phyloP scores from a whole-genome alignment of 2,888 invertebrate genomes.

The Patella caerulea region DNA sequence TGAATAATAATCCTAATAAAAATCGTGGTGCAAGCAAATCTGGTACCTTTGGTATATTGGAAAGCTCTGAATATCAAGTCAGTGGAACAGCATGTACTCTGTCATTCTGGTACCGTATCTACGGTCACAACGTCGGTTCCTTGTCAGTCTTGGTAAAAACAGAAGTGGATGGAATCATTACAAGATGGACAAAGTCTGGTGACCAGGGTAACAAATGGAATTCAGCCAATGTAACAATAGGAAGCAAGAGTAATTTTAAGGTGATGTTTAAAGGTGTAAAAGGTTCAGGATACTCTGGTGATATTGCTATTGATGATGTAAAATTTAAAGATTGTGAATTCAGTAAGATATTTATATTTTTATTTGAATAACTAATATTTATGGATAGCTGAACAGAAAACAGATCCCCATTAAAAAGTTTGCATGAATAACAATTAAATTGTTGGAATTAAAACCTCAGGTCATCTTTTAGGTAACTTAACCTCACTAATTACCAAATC shows the following conservation, averaged over 20 bases:
- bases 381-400: too few relatives aligned
- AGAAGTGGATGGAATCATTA: slow-evolving; percentile 27
- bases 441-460: not conserved
- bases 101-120: slow-evolving; percentile 68
- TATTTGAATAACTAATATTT: too few relatives aligned
- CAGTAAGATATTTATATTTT: slow-evolving; percentile 33
- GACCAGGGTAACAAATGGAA: slow-evolving; percentile 50
- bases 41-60: slow-evolving; percentile 44
- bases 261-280: slow-evolving; percentile 48
- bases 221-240: slow-evolving; percentile 42
- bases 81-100: slow-evolving; percentile 86
- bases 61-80: slow-evolving; percentile 56
- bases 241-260: slow-evolving; percentile 42
- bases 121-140: slow-evolving; percentile 52
- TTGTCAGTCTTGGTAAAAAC: slow-evolving; percentile 53
- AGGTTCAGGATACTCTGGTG: slow-evolving; percentile 43
- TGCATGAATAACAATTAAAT: too few relatives aligned
- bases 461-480: too few relatives aligned
- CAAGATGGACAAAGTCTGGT: slow-evolving; percentile 41
- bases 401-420: too few relatives aligned
- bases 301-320: slow-evolving; percentile 58
- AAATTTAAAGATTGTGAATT: slow-evolving; percentile 47
- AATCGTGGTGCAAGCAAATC: not conserved
- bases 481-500: too few relatives aligned
- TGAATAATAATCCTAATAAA: not conserved